phyloP scores from a whole-genome alignment of 2,888 invertebrate species.

The Caenorhabditis drosophilae region DNA sequence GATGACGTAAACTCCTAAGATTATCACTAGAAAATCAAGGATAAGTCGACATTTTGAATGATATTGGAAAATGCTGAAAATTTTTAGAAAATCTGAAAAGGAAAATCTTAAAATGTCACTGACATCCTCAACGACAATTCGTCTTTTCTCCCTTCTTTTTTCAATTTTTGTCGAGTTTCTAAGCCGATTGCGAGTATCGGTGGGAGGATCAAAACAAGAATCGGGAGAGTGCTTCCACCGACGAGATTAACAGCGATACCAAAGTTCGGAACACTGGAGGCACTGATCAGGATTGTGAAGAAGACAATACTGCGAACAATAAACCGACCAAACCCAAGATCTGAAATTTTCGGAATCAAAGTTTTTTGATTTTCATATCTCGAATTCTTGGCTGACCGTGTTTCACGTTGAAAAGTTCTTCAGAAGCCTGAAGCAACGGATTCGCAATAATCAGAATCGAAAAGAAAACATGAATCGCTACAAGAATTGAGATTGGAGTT shows the following conservation, averaged over 20 bases:
- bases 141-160: neutral
- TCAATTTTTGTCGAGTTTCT: conserved; percentile 15
- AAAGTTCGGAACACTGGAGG: conserved; percentile 40
- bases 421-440: conserved; percentile 38
- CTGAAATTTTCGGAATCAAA: conserved; percentile 4
- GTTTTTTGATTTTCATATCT: neutral
- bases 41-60: neutral
- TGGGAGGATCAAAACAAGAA: conserved; percentile 41
- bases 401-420: conserved; percentile 35
- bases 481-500: conserved; percentile 27
- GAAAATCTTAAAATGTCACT: neutral
- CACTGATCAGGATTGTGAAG: conserved; percentile 35
- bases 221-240: conserved; percentile 30
- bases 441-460: conserved; percentile 44
- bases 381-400: conserved; percentile 17
- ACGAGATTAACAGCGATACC: conserved; percentile 44
- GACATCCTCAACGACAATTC: neutral
- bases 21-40: neutral
- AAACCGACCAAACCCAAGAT: conserved; percentile 41
- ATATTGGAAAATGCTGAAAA: conserved; percentile 1
- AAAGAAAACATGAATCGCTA: conserved; percentile 44
- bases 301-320: conserved; percentile 25
- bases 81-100: neutral
- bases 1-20: conserved; percentile 9
- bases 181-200: conserved; percentile 35